Evolutionary conservation across 1,140 invertebrate genomes (phyloP), one percentile per base, ranked within the genome.

Genomic region (Aplysia californica): DNA sequence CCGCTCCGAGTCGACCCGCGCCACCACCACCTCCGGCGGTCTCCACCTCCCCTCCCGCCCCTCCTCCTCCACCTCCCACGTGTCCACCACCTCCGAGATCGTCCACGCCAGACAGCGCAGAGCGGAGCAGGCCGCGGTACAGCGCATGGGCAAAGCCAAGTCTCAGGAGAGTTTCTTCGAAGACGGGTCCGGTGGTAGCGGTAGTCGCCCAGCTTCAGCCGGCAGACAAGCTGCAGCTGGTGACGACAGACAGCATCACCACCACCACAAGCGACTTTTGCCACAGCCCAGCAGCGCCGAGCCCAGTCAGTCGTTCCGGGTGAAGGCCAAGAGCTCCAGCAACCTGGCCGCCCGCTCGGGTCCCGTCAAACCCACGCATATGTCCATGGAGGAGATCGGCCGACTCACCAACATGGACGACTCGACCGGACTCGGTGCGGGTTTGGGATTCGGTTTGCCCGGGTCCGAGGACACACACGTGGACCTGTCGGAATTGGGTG

Each of bases 91-190:
- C 3, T 87, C 85, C 29, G 85, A 84, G 31, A 75, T 26, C 23
- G 77, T 77, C 35, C 35, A 61, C n/a, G 56, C 71, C 70, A 2
- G 61, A 20, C 72, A 75, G 20, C 64, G 64, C 44, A 78, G 59
- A 72, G n/a, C 76, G 36, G 18, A 77, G 59, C 29, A 75, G 41
- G 31, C 35, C 59, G 58, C 77, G 56, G 21, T 41, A n/a, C 61
- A 78, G 38, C 36, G 70, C 20, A 41, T 86, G 23, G 67, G 80
- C 18, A 85, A 83, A 76, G 79, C 83, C 21, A 80, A 55, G 33
- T 85, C 85, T 21, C 81, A 86, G 69, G 83, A 86, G 61, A 85
- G 82, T 56, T 82, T 85, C 70, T 86, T 84, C 71, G 79, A 84
- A 38, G 72, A 74, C 10, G 75, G 73, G 15, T 29, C 41, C 36